Base-by-base conservation (phyloP, 2,888 invertebrate genomes). In the Anthoptus insignis region DNA sequence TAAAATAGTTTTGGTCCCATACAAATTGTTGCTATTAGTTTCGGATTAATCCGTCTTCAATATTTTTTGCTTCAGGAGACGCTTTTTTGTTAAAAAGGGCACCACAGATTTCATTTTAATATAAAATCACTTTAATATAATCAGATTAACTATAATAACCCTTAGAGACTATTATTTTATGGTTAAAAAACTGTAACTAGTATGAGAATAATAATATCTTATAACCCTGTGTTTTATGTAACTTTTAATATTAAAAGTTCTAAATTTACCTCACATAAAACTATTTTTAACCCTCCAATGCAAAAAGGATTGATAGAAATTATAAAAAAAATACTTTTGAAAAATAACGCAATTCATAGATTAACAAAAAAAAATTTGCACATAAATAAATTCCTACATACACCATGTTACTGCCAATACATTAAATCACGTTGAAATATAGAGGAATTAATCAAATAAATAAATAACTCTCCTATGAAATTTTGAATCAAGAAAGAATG, bases 1-100 rank as follows among this genome's bases (percentile, higher is more conserved):
- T 71, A 70, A 81, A 81, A 81, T 83, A 81, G 80, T 80, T 77
- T 76, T 75, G 73, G 75, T 77, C 80, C 81, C 78, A 74, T 78
- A 78, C 77, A 83, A 85, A 86, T 85, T 86, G 81, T 76, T 67
- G 80, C 83, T 81, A 88, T 91, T 89, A 88, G 89, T 86, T 83
- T 87, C 87, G 88, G 86, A 87, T 89, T 86, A 87, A 81, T 79
- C 76, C 77, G 76, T 58, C 64, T 42, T 53, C 32, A 16, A 34
- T 37, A 72, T 74, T 79, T 86, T 88, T 88, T 83, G 78, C 73
- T 59, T 16, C 58, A 65, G 71, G 79, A 78, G 87, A 87, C 87
- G 86, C 73, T 81, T 72, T 83, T 82, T 81, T 79, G 71, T 67
- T 77, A 77, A 76, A 80, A 80, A 81, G 78, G 76, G 68, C 60